These are phyloP conservation scores for Hydrolagus colliei DNA, from an alignment of 2,797 vertebrate species.

Conservation along the genomic window DNA sequence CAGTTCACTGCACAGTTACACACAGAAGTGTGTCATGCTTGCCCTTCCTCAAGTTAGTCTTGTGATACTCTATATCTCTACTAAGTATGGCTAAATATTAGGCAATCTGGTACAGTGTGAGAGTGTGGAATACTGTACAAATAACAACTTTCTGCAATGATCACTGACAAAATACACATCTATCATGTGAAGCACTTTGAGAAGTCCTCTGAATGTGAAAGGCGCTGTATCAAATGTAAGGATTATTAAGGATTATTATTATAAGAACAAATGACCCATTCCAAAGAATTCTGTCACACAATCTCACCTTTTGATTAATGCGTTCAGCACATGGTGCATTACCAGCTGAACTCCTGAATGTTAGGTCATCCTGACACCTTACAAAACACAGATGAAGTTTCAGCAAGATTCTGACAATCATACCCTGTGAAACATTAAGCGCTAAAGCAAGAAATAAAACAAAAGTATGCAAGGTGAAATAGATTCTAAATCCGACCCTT, in stretches of 20 bases:
- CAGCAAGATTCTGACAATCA: not conserved
- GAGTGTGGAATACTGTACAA: too few species aligned
- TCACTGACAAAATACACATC: too few species aligned
- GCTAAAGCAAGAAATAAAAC: not conserved
- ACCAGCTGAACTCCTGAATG: not conserved
- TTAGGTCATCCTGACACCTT: not conserved
- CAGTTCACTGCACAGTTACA: too few species aligned
- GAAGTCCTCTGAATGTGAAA: too few species aligned
- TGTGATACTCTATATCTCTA: not conserved
- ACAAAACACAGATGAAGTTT: not conserved
- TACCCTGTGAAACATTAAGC: not conserved
- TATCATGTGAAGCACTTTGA: too few species aligned
- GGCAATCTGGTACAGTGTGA: not conserved
- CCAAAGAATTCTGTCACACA: not conserved
- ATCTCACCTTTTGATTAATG: not conserved
- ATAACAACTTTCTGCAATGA: too few species aligned
- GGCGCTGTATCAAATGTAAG: too few species aligned
- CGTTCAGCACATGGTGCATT: not conserved
- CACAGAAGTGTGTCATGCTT: too few species aligned
- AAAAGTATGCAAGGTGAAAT: not conserved
- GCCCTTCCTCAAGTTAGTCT: slow-evolving; percentile 3
- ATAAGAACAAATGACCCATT: not conserved
- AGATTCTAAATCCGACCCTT: not conserved
- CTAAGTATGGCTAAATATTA: not conserved
- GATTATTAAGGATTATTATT: too few species aligned